Conservation (phyloP, 2,113 vertebrate genomes). For the Girardinichthys multiradiatus region DNA sequence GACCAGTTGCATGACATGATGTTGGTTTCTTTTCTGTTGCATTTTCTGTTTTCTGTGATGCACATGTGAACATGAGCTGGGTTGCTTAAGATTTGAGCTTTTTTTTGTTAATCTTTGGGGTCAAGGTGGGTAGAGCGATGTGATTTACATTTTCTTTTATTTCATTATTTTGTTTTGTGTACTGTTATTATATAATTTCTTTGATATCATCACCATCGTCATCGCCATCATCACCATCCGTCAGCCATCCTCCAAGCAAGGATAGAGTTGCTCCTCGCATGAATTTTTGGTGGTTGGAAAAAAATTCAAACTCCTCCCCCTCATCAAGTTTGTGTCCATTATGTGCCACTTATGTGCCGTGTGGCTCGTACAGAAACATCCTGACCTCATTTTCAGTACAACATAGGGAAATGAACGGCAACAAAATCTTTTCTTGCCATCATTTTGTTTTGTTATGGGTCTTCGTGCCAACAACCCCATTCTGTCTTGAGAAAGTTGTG, state of each 20-base stretch:
- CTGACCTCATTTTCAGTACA: conserved; percentile 77
- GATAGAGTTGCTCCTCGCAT: conserved; percentile 90
- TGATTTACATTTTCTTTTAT: conserved; percentile 28
- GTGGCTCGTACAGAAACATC: conserved; percentile 74
- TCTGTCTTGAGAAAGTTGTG: conserved; percentile 94
- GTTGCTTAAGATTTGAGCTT: conserved; percentile 61
- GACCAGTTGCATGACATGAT: conserved; percentile 83
- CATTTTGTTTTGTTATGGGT: conserved; percentile 76
- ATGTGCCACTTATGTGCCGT: conserved; percentile 79
- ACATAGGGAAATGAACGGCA: conserved; percentile 86
- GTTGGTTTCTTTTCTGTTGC: conserved; percentile 64
- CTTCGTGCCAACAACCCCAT: conserved; percentile 76
- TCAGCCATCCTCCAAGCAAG: conserved; percentile 83
- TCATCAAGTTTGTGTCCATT: conserved; percentile 78
- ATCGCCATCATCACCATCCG: conserved; percentile 84
- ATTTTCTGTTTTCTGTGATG: conserved; percentile 69
- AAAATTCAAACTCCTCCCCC: conserved; percentile 73
- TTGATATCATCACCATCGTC: conserved; percentile 81
- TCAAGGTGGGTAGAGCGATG: conserved; percentile 26
- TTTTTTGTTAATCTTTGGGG: conserved; percentile 46
- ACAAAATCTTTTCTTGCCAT: conserved; percentile 99
- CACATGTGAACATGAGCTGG: conserved; percentile 69
- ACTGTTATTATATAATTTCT: conserved; percentile 37
- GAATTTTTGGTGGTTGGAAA: conserved; percentile 95
- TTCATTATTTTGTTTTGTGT: conserved; percentile 38